phyloP scores from a whole-genome alignment of 2,797 vertebrate species.

The Cynopterus sphinx region DNA sequence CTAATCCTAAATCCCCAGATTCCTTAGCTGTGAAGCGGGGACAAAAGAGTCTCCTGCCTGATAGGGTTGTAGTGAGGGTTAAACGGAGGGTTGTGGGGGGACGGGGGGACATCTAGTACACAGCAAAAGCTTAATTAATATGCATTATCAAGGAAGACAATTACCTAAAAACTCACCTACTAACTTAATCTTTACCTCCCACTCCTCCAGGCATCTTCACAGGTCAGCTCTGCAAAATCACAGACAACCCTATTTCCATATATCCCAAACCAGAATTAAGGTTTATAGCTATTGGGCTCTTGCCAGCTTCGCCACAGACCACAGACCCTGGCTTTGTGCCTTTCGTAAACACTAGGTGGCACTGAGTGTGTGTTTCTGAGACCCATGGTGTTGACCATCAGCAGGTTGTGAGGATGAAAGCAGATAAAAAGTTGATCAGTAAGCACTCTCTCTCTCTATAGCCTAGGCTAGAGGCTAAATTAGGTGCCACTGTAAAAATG shows the following conservation, averaged over 20 bases:
- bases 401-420: not conserved
- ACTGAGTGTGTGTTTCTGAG: not conserved
- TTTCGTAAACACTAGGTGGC: not conserved
- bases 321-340: not conserved
- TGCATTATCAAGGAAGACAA: not conserved
- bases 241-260: not conserved
- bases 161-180: not conserved
- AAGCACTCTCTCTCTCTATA: not conserved
- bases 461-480: not conserved
- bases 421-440: not conserved
- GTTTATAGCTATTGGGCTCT: not conserved
- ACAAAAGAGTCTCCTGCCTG: not conserved
- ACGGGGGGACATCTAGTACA: not conserved
- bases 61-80: not conserved
- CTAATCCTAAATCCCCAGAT: not conserved
- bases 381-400: not conserved
- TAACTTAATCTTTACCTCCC: not conserved
- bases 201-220: not conserved
- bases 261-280: not conserved
- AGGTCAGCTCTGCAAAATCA: not conserved
- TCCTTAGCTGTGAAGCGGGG: not conserved
- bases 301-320: not conserved
- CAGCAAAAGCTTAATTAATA: not conserved
- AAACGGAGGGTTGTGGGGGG: not conserved
- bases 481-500: not conserved